Conservation (phyloP, 2,888 invertebrate species). For the Melinaea marsaeus region DNA sequence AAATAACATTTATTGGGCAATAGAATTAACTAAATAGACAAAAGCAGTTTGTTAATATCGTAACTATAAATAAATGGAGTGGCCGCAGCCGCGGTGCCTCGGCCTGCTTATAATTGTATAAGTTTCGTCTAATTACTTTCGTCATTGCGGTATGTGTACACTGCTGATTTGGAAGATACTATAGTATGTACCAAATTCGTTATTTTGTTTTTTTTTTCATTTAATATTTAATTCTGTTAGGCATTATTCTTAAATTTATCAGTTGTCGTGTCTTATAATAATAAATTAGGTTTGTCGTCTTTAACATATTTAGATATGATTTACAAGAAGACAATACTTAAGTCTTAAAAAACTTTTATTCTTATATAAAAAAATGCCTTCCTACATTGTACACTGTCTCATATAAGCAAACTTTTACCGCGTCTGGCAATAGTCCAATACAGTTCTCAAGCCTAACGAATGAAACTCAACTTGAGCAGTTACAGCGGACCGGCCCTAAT, state of each 20-base stretch:
- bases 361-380: neutral
- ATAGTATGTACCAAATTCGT: no score
- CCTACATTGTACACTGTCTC: conserved; percentile 12
- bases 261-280: no score
- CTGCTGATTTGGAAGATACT: conserved; percentile 1
- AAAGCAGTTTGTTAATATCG: conserved; percentile 21
- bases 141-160: conserved; percentile 21
- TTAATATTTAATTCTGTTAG: no score
- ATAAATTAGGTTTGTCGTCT: no score
- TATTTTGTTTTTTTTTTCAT: no score
- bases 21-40: conserved; percentile 6
- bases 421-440: conserved; percentile 48
- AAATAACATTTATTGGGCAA: neutral
- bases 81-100: conserved; percentile 13
- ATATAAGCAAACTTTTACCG: conserved; percentile 37
- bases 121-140: conserved; percentile 29
- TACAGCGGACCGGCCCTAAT: conserved; percentile 32
- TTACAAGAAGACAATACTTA: no score
- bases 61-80: conserved; percentile 20
- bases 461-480: conserved; percentile 41
- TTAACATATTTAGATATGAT: no score
- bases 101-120: conserved; percentile 29
- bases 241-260: no score
- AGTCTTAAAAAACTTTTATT: neutral
- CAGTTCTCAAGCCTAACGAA: conserved; percentile 45